Percentiles rank a stretch among this genome's conserved stretches.
Evolutionary conservation across 2,797 vertebrate species (phyloP).

Genomic region (Ctenosaura bakeri): DNA sequence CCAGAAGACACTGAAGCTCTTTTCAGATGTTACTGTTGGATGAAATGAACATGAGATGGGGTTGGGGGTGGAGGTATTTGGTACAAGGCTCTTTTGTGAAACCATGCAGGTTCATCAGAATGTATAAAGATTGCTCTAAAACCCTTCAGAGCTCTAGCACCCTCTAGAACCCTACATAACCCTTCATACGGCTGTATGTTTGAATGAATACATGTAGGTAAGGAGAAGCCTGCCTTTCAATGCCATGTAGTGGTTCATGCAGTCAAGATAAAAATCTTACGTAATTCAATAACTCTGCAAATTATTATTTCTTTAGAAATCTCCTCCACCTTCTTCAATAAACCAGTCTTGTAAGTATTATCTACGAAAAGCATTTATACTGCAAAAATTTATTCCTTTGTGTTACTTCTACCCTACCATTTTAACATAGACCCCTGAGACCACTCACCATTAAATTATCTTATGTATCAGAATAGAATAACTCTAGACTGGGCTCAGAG

Average conservation of each 20-base stretch:
- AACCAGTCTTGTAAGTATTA: neutral
- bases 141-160: too few relatives aligned
- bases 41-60: neutral
- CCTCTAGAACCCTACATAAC: neutral
- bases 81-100: neutral
- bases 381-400: neutral
- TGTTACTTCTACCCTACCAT: neutral
- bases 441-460: neutral
- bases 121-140: neutral
- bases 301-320: constrained; percentile 1
- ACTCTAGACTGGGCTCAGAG: constrained; percentile 26
- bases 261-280: neutral
- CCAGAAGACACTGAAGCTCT: neutral
- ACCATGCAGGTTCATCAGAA: neutral
- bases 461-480: constrained; percentile 34
- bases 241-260: neutral
- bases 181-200: neutral
- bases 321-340: neutral
- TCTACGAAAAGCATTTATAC: neutral
- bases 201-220: neutral
- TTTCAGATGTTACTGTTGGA: neutral
- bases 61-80: neutral
- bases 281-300: neutral
- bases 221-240: too few relatives aligned
- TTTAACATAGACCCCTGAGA: neutral